Percentiles rank a stretch among this genome's conserved stretches.
Evolutionary conservation across 2,888 invertebrate species (phyloP).

Genomic region (Synanthedon tipuliformis): DNA sequence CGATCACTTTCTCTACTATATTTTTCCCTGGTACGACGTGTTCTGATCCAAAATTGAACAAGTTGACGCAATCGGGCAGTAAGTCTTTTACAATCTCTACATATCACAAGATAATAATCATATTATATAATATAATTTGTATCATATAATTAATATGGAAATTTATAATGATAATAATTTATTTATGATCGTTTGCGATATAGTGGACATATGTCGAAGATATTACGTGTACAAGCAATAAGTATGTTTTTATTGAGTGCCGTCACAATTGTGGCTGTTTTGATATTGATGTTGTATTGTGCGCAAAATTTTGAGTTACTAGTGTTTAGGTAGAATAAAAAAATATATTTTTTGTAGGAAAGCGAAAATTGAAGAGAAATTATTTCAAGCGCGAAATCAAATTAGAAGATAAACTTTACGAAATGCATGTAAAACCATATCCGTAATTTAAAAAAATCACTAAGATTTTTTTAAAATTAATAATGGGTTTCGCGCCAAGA

Average conservation of each 20-base stretch:
- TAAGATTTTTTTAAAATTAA: too few relatives aligned
- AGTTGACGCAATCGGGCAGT: neutral
- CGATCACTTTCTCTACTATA: too few relatives aligned
- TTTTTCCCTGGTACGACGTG: too few relatives aligned
- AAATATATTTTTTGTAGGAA: too few relatives aligned
- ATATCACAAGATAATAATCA: constrained; percentile 23
- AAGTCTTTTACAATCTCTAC: constrained; percentile 6
- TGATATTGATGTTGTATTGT: constrained; percentile 61
- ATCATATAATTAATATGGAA: constrained; percentile 12
- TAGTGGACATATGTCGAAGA: constrained; percentile 40
- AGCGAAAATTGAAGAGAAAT: too few relatives aligned
- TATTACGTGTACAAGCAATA: constrained; percentile 71
- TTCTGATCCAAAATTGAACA: too few relatives aligned
- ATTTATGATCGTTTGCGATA: constrained; percentile 60
- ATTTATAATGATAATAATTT: constrained; percentile 22
- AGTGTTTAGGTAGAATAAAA: constrained; percentile 21
- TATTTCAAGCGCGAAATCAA: too few relatives aligned
- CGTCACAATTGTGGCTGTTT: constrained; percentile 47
- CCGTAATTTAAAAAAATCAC: too few relatives aligned
- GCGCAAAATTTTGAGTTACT: constrained; percentile 50
- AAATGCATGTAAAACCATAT: too few relatives aligned
- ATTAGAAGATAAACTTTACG: too few relatives aligned
- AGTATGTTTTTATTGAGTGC: constrained; percentile 58
- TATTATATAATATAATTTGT: constrained; percentile 8
- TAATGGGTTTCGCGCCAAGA: too few relatives aligned